Evolutionary conservation across 2,113 vertebrate species (phyloP).

Genomic region (Alces alces): DNA sequence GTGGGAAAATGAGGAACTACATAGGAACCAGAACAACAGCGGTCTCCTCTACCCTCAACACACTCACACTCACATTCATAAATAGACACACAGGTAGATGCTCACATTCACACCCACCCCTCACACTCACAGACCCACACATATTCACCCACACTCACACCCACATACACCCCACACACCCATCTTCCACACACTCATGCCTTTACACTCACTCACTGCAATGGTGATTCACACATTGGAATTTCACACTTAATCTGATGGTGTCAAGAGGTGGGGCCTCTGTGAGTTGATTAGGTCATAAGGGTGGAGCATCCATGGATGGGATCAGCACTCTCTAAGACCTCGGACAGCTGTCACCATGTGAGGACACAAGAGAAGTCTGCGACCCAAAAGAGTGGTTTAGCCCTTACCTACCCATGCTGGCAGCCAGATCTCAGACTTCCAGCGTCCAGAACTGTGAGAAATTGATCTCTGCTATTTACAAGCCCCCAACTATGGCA

Average conservation of each 20-base stretch:
- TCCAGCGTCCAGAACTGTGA: neutral
- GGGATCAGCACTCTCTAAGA: neutral
- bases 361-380: neutral
- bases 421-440: neutral
- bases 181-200: neutral
- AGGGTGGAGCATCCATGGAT: neutral
- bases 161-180: neutral
- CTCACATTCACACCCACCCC: neutral
- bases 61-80: neutral
- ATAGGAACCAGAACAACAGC: neutral
- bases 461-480: neutral
- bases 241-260: neutral
- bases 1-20: neutral
- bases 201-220: neutral
- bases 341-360: neutral
- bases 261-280: neutral
- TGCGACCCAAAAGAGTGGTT: neutral
- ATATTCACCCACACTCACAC: neutral
- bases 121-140: neutral
- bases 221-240: neutral
- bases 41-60: neutral
- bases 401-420: neutral
- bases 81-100: neutral
- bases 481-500: neutral
- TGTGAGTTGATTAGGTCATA: neutral